Evolutionary conservation across 1,140 invertebrate species (phyloP).

Genomic region (Philopotamus ludificatus): DNA sequence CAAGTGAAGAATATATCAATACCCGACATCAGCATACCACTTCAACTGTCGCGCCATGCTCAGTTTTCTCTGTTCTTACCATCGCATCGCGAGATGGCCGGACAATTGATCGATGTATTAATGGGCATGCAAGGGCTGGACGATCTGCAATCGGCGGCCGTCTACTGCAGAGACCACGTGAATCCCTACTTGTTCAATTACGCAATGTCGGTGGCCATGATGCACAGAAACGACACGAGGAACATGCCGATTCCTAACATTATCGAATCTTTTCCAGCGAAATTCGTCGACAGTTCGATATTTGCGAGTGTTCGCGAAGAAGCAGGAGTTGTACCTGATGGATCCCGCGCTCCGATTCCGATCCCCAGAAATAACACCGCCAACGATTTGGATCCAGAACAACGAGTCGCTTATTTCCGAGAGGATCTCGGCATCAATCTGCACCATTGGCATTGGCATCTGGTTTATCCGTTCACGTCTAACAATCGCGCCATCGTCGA

Average conservation of each 20-base stretch:
- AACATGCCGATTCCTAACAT: slow-evolving; percentile 68
- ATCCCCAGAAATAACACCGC: slow-evolving; percentile 74
- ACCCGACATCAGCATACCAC: slow-evolving; percentile 65
- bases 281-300: slow-evolving; percentile 71
- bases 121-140: slow-evolving; percentile 69
- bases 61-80: slow-evolving; percentile 77
- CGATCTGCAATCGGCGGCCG: slow-evolving; percentile 67
- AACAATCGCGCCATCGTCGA: slow-evolving; percentile 58
- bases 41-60: slow-evolving; percentile 64
- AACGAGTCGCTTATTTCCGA: slow-evolving; percentile 72
- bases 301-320: slow-evolving; percentile 68
- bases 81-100: slow-evolving; percentile 66
- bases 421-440: slow-evolving; percentile 73
- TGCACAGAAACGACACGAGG: slow-evolving; percentile 72
- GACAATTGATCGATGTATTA: slow-evolving; percentile 70
- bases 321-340: slow-evolving; percentile 62
- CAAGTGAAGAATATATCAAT: slow-evolving; percentile 65
- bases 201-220: slow-evolving; percentile 69
- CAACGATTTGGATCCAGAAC: slow-evolving; percentile 69
- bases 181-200: slow-evolving; percentile 80
- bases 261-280: slow-evolving; percentile 72
- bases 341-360: slow-evolving; percentile 63
- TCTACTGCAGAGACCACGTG: slow-evolving; percentile 70
- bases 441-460: slow-evolving; percentile 84
- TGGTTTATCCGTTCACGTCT: slow-evolving; percentile 71